Evolutionary conservation across 2,888 invertebrate genomes (phyloP), one percentile per base, ranked within the genome.

Genomic region (Zeuzera pyrina): DNA sequence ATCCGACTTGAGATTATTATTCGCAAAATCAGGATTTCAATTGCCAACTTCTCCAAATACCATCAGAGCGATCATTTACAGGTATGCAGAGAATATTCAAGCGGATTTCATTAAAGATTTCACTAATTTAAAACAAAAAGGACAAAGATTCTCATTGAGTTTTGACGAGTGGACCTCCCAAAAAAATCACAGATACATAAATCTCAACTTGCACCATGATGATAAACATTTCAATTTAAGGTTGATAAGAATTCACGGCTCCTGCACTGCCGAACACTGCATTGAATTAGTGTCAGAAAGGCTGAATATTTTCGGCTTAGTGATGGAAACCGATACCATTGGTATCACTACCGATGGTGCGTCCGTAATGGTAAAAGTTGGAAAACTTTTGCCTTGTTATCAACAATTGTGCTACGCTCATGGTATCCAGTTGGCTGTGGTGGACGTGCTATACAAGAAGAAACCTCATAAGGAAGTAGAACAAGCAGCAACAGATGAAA

Each of bases 391-490:
- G 28, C 23, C 24, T 33, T 42, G 34, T 22, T 42, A 38, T 31
- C 39, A 41, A 35, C 43, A 41, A 36, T 22, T 39, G 12, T 41
- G 41, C 27, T 38, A 15, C 16, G 41, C 43, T 16, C 41, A 43
- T 38, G 43, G 38, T 12, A 25, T 41, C 15, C 41, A 41, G 12
- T 32, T 43, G 15, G 41, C 41, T 27, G 41, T 41, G 21, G 33
- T 41, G 12, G 41, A 43, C 13, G 34, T 39, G 12, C 15, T 43
- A 29, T 43, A 41, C 35, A 43, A 41, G 25, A 31, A 42, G 22
- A 37, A 33, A 26, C 8, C 12, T 29, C 23, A 35, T 19, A 29
- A 30, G 15, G 32, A 37, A 25, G 27, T 15, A 33, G 30, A 33
- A 26, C 30, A 22, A 25, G 33, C 25, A 16, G 28, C 32, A 29